Evolutionary conservation across 2,797 vertebrate species (phyloP), one percentile per base, ranked within the genome.

Genomic region (Molothrus ater): DNA sequence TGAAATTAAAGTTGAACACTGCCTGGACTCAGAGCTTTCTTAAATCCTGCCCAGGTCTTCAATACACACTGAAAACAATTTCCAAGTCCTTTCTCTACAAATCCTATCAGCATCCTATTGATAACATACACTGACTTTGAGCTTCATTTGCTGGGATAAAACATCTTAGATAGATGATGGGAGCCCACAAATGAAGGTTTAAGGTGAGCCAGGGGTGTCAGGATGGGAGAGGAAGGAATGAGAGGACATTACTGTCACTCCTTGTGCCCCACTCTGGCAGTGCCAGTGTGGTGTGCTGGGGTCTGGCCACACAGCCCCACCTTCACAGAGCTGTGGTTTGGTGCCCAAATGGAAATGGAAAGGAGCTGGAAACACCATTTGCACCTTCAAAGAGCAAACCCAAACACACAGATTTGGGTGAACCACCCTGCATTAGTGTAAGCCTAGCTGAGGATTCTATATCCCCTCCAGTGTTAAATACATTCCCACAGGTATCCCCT

Each of bases 391-490:
- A 68, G 4, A 29, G 22, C 3, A 16, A 64, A 48, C 8, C n/a
- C 0, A 0, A 48, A 9, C 0, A 0, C 0, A 0, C 5, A 50
- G 24, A 54, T 72, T 65, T 45, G 31, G 5, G 24, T 16, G 65
- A 81, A 43, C 2, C 19, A 26, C 1, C 10, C 26, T 56, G 13
- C 34, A 28, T 38, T 26, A 28, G 11, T 11, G 13, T 12, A 11
- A 84, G 53, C 6, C 8, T 22, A 22, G 28, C 21, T 40, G 34
- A 66, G 15, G 9, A 19, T 78, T 50, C n/a, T 36, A 4, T n/a
- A 47, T 25, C 13, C 36, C 22, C 43, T 32, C 40, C 17, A 24
- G 10, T 2, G 10, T 31, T 26, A 24, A 70, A 53, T 17, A 28
- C 12, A 54, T 45, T 25, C 31, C 38, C 29, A 45, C 3, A 4